phyloP scores from a whole-genome alignment of 2,113 vertebrate genomes.

The Grantiella picta region DNA sequence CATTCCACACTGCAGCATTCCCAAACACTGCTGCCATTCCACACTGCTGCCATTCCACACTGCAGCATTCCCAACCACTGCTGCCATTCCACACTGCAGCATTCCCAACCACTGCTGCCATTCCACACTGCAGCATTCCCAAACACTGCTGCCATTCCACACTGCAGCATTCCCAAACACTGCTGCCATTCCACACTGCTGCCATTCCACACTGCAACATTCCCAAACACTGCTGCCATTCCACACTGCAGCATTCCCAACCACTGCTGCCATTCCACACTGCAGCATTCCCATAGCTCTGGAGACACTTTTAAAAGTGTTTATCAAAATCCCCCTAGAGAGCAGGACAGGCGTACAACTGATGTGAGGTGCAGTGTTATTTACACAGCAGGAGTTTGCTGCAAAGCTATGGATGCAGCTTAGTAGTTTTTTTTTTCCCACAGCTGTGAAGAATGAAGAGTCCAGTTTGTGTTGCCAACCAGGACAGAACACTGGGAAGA shows the following conservation, averaged over 20 bases:
- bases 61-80: neutral
- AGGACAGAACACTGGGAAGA: neutral
- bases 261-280: neutral
- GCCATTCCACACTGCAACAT: too few relatives aligned
- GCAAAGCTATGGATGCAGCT: neutral
- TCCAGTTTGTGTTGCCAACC: neutral
- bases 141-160: neutral
- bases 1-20: neutral
- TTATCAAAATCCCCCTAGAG: neutral
- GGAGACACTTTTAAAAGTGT: fast-evolving
- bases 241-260: neutral
- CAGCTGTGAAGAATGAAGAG: neutral
- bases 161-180: too few relatives aligned
- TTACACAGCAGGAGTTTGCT: neutral
- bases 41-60: neutral
- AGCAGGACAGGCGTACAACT: neutral
- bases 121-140: neutral
- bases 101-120: neutral
- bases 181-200: neutral
- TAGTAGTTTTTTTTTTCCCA: neutral
- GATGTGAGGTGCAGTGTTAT: neutral
- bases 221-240: neutral
- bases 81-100: neutral
- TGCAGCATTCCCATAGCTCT: neutral
- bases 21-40: too few relatives aligned